A percentile compares a stretch with the other conserved stretches of the same genome.
These are phyloP conservation scores for Coranthus polyacanthus DNA, from an alignment of 2,797 vertebrate species.

Conservation along the genomic window DNA sequence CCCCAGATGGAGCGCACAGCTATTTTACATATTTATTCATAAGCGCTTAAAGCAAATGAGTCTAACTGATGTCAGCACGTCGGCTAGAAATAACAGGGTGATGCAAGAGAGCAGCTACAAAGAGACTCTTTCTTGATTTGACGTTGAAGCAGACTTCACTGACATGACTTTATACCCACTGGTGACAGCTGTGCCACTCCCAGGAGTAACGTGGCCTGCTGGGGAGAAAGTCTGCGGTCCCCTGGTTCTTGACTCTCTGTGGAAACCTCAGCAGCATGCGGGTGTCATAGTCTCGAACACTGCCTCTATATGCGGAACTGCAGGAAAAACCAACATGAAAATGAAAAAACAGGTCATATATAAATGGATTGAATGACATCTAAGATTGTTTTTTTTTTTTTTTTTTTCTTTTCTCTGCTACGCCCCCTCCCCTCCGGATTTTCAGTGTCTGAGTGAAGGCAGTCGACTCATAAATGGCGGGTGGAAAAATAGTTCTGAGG, in stretches of 20 bases:
- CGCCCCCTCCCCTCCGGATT: slow-evolving; percentile 30
- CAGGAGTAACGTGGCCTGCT: slow-evolving; percentile 96
- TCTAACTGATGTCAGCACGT: slow-evolving; percentile 5
- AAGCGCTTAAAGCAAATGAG: not conserved
- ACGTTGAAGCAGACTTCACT: slow-evolving; percentile 20
- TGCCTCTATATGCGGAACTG: slow-evolving; percentile 91
- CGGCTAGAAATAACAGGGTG: not conserved
- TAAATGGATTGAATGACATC: slow-evolving; percentile 34
- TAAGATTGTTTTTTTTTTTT: slow-evolving; percentile 51
- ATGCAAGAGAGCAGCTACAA: slow-evolving; percentile 2
- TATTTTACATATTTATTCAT: slow-evolving; percentile 1
- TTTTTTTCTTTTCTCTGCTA: too few species aligned
- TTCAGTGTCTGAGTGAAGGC: slow-evolving; percentile 30
- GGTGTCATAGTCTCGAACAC: slow-evolving; percentile 93
- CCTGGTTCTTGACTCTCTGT: slow-evolving; percentile 98
- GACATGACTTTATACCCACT: slow-evolving; percentile 87
- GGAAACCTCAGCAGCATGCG: slow-evolving; percentile 96
- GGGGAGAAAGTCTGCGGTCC: slow-evolving; percentile 96
- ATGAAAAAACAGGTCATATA: slow-evolving; percentile 9
- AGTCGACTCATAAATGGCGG: slow-evolving; percentile 60
- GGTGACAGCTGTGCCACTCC: slow-evolving; percentile 99
- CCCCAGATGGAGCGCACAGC: slow-evolving; percentile 1
- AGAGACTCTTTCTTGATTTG: not conserved
- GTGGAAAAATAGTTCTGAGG: slow-evolving; percentile 62
- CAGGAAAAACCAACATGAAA: slow-evolving; percentile 21